These are phyloP conservation scores for Trematocara nigrifrons DNA, from an alignment of 2,113 vertebrate species.

Conservation along the genomic window DNA sequence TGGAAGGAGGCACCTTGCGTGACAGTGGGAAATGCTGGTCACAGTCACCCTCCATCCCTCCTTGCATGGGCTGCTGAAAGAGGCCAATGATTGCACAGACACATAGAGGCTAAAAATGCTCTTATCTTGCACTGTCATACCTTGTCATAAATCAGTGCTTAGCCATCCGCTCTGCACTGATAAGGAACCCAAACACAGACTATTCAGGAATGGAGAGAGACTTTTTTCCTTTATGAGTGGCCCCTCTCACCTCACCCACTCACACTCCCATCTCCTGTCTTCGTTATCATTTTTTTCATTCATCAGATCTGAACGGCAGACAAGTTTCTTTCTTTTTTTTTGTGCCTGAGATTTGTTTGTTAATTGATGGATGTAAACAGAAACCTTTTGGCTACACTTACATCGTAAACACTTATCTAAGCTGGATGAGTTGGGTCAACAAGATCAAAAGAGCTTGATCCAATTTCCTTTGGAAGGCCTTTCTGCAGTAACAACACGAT, in stretches of 20 bases:
- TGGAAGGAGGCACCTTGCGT: conserved; percentile 34
- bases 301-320: conserved; percentile 36
- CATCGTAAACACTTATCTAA: too few species aligned
- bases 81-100: conserved; percentile 28
- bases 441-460: too few species aligned
- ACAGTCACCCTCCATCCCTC: conserved; percentile 25
- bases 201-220: conserved; percentile 17
- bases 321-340: not conserved
- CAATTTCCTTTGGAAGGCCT: too few species aligned
- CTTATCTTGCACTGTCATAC: conserved; percentile 55
- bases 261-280: conserved; percentile 15
- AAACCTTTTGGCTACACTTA: too few species aligned
- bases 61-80: conserved; percentile 16
- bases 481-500: too few species aligned
- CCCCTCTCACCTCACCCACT: not conserved
- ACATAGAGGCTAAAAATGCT: conserved; percentile 40
- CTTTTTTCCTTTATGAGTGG: not conserved
- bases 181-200: conserved; percentile 47
- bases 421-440: too few species aligned
- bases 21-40: conserved; percentile 41
- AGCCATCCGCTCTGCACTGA: conserved; percentile 49
- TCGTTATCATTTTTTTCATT: conserved; percentile 51
- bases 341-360: conserved; percentile 14
- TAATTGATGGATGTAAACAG: not conserved
- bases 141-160: conserved; percentile 54